Conservation (phyloP, 1,140 invertebrate species). For the Calephelis virginiensis region DNA sequence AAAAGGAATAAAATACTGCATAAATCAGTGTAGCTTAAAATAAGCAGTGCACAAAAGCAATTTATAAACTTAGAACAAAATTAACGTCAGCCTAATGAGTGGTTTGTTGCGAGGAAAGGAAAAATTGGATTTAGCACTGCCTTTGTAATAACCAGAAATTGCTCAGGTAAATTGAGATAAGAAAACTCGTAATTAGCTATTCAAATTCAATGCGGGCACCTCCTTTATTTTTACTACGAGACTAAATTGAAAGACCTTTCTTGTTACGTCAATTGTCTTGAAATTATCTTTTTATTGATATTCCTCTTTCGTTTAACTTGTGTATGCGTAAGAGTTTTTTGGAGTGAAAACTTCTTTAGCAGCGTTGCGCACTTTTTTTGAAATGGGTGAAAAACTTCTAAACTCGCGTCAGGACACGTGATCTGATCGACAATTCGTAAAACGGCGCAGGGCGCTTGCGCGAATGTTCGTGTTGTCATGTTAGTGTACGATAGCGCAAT, state of each 20-base stretch:
- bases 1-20: background rate
- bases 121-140: constrained; percentile 4
- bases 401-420: too few species aligned
- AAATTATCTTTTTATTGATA: background rate
- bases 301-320: too few species aligned
- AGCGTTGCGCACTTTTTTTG: too few species aligned
- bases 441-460: too few species aligned
- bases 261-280: constrained; percentile 11
- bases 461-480: too few species aligned
- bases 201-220: constrained; percentile 7
- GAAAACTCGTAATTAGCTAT: constrained; percentile 14
- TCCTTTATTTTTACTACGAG: constrained; percentile 11
- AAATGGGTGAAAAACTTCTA: too few species aligned
- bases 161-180: constrained; percentile 14
- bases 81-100: constrained; percentile 7
- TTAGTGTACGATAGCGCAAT: too few species aligned
- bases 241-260: constrained; percentile 13
- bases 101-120: background rate
- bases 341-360: too few species aligned
- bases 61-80: constrained; percentile 12
- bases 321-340: too few species aligned
- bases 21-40: background rate
- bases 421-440: too few species aligned
- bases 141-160: constrained; percentile 7
- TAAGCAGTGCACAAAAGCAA: constrained; percentile 1